Conservation (phyloP, 2,797 vertebrate species). For the Clangula hyemalis region DNA sequence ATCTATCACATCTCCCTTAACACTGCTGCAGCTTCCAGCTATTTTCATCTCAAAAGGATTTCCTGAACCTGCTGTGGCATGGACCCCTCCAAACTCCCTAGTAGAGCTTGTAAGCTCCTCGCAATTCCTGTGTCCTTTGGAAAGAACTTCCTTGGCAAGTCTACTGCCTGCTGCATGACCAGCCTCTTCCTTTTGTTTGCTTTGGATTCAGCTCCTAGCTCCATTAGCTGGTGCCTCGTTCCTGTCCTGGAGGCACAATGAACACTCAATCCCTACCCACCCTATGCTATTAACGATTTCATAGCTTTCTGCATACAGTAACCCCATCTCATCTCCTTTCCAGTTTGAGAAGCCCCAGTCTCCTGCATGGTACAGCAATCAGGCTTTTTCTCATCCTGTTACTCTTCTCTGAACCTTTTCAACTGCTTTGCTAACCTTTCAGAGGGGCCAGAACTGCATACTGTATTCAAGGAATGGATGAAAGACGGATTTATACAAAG, state of each 20-base stretch:
- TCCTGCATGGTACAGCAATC: background rate
- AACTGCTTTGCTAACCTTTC: background rate
- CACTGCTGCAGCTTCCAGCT: background rate
- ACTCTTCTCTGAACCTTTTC: background rate
- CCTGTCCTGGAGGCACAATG: background rate
- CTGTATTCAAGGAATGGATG: background rate
- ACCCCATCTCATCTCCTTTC: background rate
- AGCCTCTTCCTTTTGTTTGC: background rate
- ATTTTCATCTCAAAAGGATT: background rate
- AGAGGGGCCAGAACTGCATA: background rate
- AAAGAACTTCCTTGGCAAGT: background rate
- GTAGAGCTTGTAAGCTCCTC: background rate
- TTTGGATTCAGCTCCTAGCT: background rate
- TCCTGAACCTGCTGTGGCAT: background rate
- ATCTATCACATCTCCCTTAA: background rate
- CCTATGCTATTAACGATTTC: background rate
- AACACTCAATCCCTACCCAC: background rate
- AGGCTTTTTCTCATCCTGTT: background rate
- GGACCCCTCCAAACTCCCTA: background rate
- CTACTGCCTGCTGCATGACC: background rate
- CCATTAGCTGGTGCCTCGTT: background rate
- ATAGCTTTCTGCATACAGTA: background rate
- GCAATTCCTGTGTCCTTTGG: background rate
- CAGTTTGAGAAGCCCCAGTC: background rate
- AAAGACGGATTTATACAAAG: background rate